Evolutionary conservation across 2,113 vertebrate genomes (phyloP).

Genomic region (Pyxicephalus adspersus): DNA sequence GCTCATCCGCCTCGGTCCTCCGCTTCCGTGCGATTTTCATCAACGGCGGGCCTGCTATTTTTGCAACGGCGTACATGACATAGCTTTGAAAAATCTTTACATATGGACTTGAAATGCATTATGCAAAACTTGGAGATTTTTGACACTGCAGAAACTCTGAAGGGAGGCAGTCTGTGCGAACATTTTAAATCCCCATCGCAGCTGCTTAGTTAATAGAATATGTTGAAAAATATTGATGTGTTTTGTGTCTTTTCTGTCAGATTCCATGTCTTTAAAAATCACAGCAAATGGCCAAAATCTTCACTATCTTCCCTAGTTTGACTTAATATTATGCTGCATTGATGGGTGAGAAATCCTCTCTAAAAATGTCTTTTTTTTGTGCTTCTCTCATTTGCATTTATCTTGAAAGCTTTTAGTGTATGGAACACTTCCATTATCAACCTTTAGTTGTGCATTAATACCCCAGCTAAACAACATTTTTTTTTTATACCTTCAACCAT

Average conservation of each 20-base stretch:
- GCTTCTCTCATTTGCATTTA: constrained; percentile 83
- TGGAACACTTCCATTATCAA: constrained; percentile 97
- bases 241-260: constrained; percentile 86
- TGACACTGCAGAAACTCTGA: constrained; percentile 80
- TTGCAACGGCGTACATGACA: constrained; percentile 71
- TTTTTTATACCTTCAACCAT: constrained; percentile 95
- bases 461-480: constrained; percentile 92
- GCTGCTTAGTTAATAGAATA: constrained; percentile 87
- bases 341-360: constrained; percentile 84
- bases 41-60: constrained; percentile 70
- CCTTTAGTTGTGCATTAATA: constrained; percentile 99
- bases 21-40: constrained; percentile 37
- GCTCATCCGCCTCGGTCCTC: constrained; percentile 27
- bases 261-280: constrained; percentile 77
- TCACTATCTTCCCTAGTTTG: constrained; percentile 84
- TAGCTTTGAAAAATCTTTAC: constrained; percentile 80
- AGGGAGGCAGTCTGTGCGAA: constrained; percentile 84
- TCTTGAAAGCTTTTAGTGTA: constrained; percentile 86
- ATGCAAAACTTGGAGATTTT: constrained; percentile 84
- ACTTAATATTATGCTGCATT: constrained; percentile 84
- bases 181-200: constrained; percentile 80
- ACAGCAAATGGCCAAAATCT: constrained; percentile 85
- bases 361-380: constrained; percentile 85
- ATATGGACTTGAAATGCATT: constrained; percentile 83
- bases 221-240: constrained; percentile 87